These are phyloP conservation scores for Harpalus rufipes DNA, from an alignment of 2,888 invertebrate genomes.

Conservation along the genomic window DNA sequence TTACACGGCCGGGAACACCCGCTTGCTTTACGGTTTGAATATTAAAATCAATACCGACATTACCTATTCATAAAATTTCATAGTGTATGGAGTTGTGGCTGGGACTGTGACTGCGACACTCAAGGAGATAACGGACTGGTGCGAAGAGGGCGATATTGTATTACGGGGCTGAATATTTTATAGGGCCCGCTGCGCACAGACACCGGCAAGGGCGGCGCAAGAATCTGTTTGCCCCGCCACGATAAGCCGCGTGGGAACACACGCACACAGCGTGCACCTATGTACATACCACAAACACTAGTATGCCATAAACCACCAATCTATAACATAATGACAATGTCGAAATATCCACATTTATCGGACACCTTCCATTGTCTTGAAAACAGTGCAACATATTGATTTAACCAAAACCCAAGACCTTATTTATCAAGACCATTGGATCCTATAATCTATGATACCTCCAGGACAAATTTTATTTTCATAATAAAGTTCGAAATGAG, in stretches of 20 bases:
- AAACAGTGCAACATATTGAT: no score
- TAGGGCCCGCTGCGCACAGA: constrained; percentile 67
- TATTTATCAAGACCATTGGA: no score
- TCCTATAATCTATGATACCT: no score
- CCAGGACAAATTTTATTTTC: no score
- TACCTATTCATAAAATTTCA: constrained; percentile 75
- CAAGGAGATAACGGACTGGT: constrained; percentile 70
- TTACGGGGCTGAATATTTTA: constrained; percentile 79
- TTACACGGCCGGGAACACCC: constrained; percentile 59
- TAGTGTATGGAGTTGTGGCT: constrained; percentile 70
- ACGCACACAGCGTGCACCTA: not conserved
- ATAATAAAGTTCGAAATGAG: no score
- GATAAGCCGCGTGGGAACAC: constrained; percentile 48
- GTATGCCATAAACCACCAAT: not conserved
- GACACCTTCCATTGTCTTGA: no score
- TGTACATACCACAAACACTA: not conserved
- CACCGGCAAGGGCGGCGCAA: constrained; percentile 51
- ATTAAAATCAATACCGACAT: constrained; percentile 73
- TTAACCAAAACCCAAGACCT: no score
- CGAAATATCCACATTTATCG: no score
- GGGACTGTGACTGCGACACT: constrained; percentile 61
- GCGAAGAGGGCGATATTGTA: constrained; percentile 77
- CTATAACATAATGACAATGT: not conserved
- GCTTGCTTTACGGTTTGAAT: constrained; percentile 62
- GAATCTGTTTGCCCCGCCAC: constrained; percentile 57